phyloP scores from a whole-genome alignment of 2,113 vertebrate genomes.

The Daphoenositta chrysoptera region DNA sequence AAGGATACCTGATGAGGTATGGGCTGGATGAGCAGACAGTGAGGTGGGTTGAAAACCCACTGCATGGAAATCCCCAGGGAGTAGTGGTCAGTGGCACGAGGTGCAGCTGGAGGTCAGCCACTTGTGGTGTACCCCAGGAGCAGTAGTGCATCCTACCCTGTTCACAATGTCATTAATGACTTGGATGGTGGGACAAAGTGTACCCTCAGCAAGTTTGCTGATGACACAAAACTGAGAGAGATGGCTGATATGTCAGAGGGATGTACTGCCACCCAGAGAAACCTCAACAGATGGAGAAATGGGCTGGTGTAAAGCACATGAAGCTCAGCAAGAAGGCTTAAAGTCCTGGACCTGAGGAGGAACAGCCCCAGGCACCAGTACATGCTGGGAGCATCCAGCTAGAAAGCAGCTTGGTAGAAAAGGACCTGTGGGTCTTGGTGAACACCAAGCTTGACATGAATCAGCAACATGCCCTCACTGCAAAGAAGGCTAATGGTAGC shows the following conservation, averaged over 20 bases:
- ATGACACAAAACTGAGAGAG: neutral
- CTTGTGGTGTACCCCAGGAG: neutral
- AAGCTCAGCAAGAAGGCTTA: neutral
- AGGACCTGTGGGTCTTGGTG: neutral
- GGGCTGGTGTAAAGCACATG: neutral
- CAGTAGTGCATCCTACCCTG: too few species aligned
- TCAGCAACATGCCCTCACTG: neutral
- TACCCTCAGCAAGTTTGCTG: neutral
- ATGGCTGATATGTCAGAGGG: neutral
- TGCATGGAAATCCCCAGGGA: neutral
- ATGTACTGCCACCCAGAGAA: neutral
- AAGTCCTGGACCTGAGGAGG: neutral
- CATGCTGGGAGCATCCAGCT: neutral
- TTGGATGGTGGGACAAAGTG: neutral
- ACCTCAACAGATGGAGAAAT: neutral
- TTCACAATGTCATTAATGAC: neutral
- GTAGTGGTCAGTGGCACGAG: fast-evolving
- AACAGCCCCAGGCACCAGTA: fast-evolving
- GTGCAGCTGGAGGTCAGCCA: neutral
- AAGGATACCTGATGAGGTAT: neutral
- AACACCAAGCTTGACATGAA: neutral
- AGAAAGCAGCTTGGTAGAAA: neutral
- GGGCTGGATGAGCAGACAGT: neutral
- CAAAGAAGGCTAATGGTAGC: neutral
- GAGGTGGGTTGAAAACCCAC: neutral